Base-by-base conservation (phyloP, 2,888 invertebrate genomes). In the Apomyelois bistriatella region DNA sequence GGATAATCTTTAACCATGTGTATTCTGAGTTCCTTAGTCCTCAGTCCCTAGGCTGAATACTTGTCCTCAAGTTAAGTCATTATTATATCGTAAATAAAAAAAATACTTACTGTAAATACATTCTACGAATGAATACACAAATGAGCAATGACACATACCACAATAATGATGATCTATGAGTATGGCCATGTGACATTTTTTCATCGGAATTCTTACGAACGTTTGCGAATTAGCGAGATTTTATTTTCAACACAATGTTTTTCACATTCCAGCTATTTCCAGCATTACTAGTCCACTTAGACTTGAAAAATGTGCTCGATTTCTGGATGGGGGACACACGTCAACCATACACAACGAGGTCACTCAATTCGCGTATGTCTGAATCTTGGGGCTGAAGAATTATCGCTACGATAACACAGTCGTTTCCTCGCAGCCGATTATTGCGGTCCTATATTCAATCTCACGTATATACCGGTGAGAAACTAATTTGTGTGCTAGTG, bases 391-490 rank as follows among this genome's bases (percentile, higher is more conserved):
- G 16, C 78, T 80, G 79, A 81, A 84, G 80, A 82, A 84, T 82
- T 82, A 81, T 82, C 74, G 79, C 67, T 60, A 72, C 81, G 85
- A 88, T 88, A 89, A 86, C 81, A 73, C 88, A 89, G 89, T 89
- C 85, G 83, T 75, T 79, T 82, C 79, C 82, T 79, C 82, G 84
- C 87, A 71, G 76, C 70, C 85, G 88, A 79, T 87, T 84, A 88
- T 88, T 82, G 81, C 87, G 89, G 89, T 86, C 83, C 85, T 73
- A 65, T 74, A 70, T 72, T 72, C 73, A 73, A 72, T 75, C 67
- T 76, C 68, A 64, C 54, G 64, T 61, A 64, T 67, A 64, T 65
- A 63, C 62, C 60, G 59, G 60, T 68, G 65, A 60, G 64, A 62
- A 64, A 68, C 56, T 41, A 60, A 67, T 65, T 68, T 60, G 63